Percentiles rank a stretch among this genome's conserved stretches.
Evolutionary conservation across 2,113 vertebrate genomes (phyloP).

Genomic region (Callorhinus ursinus): DNA sequence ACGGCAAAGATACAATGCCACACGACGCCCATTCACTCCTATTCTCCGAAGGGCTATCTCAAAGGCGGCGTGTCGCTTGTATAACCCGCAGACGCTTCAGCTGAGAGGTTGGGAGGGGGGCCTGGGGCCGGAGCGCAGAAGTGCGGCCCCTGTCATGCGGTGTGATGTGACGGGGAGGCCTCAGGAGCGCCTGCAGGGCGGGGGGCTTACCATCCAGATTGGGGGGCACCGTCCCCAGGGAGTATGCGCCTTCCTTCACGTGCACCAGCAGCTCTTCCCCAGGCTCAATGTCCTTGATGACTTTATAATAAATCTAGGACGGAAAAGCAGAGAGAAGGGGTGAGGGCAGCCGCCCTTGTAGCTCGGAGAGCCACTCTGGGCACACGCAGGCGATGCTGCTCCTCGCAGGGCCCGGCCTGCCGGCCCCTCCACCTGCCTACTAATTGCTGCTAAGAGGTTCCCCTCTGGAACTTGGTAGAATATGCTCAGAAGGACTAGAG

Average conservation of each 20-base stretch:
- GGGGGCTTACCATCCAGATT: conserved; percentile 96
- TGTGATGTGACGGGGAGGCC: accelerated
- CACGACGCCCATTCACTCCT: accelerated
- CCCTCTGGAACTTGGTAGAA: not conserved
- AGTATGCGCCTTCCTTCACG: conserved; percentile 95
- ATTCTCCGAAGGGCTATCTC: accelerated
- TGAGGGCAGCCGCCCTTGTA: accelerated
- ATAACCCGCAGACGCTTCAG: accelerated
- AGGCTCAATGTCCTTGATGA: conserved; percentile 96
- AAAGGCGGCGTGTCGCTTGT: accelerated
- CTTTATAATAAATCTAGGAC: conserved; percentile 95
- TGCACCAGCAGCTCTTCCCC: conserved; percentile 98
- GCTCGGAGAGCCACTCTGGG: not conserved
- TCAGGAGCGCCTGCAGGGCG: not conserved
- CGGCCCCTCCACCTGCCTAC: not conserved
- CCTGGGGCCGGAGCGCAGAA: not conserved
- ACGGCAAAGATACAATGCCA: accelerated
- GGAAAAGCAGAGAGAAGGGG: conserved; percentile 62
- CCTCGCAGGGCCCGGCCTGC: not conserved
- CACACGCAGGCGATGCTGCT: not conserved
- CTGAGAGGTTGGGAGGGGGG: accelerated
- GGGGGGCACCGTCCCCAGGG: conserved; percentile 94
- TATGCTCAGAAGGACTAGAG: not conserved
- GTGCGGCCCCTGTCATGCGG: accelerated
- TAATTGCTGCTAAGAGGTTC: not conserved